Percentiles rank a stretch among this genome's conserved stretches.
Evolutionary conservation across 2,113 vertebrate species (phyloP).

Genomic region (Notarius quadriscutis): DNA sequence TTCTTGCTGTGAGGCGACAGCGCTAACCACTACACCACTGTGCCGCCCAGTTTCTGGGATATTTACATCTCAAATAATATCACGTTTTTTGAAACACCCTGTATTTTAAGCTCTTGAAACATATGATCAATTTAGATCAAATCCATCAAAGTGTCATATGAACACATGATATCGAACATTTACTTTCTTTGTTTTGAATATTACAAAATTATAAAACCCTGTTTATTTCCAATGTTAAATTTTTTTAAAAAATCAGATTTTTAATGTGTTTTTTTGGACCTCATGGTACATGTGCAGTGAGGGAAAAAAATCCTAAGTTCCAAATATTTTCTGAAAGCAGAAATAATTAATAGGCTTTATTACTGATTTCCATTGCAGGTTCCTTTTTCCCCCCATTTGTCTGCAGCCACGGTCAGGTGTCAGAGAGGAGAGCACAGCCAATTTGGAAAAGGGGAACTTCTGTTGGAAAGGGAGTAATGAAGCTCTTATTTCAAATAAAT

Average conservation of each 20-base stretch:
- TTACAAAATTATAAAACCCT: not conserved
- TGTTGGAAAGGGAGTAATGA: conserved; percentile 14
- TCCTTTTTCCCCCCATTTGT: not conserved
- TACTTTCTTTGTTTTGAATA: not conserved
- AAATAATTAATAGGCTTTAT: conserved; percentile 36
- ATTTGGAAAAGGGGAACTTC: conserved; percentile 6
- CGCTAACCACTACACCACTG: no score
- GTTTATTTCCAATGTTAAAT: not conserved
- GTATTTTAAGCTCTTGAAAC: no score
- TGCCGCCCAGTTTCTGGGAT: no score
- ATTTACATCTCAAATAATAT: no score
- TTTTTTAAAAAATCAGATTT: not conserved
- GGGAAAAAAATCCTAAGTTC: not conserved
- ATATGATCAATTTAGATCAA: not conserved
- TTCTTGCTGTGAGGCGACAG: no score
- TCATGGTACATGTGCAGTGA: not conserved
- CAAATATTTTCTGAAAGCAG: conserved; percentile 8
- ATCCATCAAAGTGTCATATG: not conserved
- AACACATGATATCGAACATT: not conserved
- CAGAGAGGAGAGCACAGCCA: not conserved
- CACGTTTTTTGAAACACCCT: no score
- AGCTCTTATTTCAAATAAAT: conserved; percentile 17
- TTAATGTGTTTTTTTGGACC: not conserved
- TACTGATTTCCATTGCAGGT: conserved; percentile 1
- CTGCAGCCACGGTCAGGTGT: not conserved